Conservation (phyloP, 2,797 vertebrate species). For the Crenuchus spilurus region DNA sequence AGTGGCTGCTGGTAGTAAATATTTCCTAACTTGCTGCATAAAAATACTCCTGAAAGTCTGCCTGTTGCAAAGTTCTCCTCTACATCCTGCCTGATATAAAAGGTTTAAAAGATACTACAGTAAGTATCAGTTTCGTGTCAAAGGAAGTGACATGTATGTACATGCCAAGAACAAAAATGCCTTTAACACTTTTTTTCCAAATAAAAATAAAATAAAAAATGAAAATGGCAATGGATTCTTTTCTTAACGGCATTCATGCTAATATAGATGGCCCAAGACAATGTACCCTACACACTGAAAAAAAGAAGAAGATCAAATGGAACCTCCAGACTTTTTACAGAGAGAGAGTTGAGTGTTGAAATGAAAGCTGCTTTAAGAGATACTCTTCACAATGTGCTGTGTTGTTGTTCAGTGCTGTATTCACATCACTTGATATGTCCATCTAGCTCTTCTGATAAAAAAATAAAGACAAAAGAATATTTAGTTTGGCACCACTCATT, state of each 20-base stretch:
- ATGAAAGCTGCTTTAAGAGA: slow-evolving; percentile 1
- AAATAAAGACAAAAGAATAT: slow-evolving; percentile 53
- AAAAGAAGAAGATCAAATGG: not conserved
- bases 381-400: not conserved
- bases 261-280: not conserved
- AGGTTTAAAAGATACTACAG: not conserved
- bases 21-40: slow-evolving; percentile 7
- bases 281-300: not conserved
- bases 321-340: not conserved
- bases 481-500: slow-evolving; percentile 11
- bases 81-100: slow-evolving; percentile 2
- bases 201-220: not conserved
- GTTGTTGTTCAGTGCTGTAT: slow-evolving; percentile 1
- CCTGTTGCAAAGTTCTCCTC: not conserved
- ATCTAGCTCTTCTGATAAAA: slow-evolving; percentile 42
- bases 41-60: slow-evolving; percentile 10
- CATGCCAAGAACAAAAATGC: not conserved
- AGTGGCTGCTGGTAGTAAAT: slow-evolving; percentile 4
- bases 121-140: not conserved
- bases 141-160: not conserved
- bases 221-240: not conserved
- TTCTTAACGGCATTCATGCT: not conserved
- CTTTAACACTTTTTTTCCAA: too few relatives aligned
- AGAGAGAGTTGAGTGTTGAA: not conserved
- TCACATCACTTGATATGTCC: slow-evolving; percentile 30